Evolutionary conservation across 2,113 vertebrate species (phyloP), one percentile per base, ranked within the genome.

Genomic region (Serilophus lunatus): DNA sequence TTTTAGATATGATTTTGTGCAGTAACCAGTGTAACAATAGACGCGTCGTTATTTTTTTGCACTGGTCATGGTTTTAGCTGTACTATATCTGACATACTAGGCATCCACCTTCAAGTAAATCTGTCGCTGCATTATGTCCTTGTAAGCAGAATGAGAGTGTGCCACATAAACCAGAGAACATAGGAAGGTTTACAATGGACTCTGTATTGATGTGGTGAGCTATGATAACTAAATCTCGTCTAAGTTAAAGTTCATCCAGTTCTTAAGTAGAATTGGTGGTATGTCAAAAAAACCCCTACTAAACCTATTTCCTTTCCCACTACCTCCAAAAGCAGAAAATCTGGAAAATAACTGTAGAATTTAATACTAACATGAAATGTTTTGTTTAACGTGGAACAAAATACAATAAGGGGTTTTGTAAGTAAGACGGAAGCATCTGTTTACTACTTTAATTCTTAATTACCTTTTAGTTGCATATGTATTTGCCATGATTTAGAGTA

Each of bases 321-420:
- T 49, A 29, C 5, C 1, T 5, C 9, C 28, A 35, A 36, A 45
- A 86, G 88, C 6, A 28, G 40, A 49, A 88, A 72, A 5, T 33
- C 18, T 24, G 31, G 33, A 85, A 82, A 81, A 63, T 19, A 78
- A 17, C 19, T 35, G 2, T 29, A 59, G 9, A 45, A 47, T 71
- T 71, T 79, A 47, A 42, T 77, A 44, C 3, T 18, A 61, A 13
- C 0, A 0, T 29, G 18, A 59, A 60, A 64, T n/a, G 0, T 28
- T 75, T 53, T 68, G 1, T 44, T 85, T 20, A 56, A 18, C 7
- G 12, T 20, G 12, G 36, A 76, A 65, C 3, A 79, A 71, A 66
- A 53, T 11, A 7, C 9, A 33, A 19, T 15, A 4, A 64, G 1
- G 3, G 2, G 49, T 9, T 69, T 75, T 54, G 64, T 51, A 15